Conservation (phyloP, 2,888 invertebrate genomes). For the Cyclophora punctaria region DNA sequence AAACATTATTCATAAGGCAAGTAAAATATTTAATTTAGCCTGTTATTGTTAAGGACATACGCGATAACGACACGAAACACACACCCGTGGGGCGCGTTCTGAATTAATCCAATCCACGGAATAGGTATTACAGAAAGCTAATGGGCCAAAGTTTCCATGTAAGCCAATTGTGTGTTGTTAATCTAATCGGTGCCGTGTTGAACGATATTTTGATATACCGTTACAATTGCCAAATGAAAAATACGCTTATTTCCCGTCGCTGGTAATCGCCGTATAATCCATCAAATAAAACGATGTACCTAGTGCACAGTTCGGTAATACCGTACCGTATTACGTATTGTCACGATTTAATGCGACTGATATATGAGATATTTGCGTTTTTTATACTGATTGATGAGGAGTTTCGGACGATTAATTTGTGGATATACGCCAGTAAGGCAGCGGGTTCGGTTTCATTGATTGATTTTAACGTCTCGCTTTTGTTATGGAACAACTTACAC, state of each 20-base stretch:
- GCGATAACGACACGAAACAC: slow-evolving; percentile 49
- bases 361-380: slow-evolving; percentile 42
- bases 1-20: slow-evolving; percentile 11
- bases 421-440: not conserved
- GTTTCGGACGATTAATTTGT: slow-evolving; percentile 12
- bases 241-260: slow-evolving; percentile 67
- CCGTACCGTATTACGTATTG: slow-evolving; percentile 49
- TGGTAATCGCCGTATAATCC: slow-evolving; percentile 66
- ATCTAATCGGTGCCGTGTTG: slow-evolving; percentile 69
- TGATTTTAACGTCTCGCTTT: not conserved
- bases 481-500: too few species aligned
- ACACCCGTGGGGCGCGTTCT: slow-evolving; percentile 43
- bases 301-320: slow-evolving; percentile 14
- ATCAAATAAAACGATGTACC: slow-evolving; percentile 55
- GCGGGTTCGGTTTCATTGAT: not conserved
- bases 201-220: slow-evolving; percentile 62
- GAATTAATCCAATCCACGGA: slow-evolving; percentile 58
- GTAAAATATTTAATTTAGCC: slow-evolving; percentile 43
- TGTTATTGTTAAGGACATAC: slow-evolving; percentile 46
- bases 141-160: slow-evolving; percentile 61
- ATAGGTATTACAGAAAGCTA: slow-evolving; percentile 46
- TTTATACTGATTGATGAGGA: slow-evolving; percentile 37
- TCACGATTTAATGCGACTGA: slow-evolving; percentile 52
- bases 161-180: slow-evolving; percentile 66
- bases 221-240: slow-evolving; percentile 71